phyloP scores from a whole-genome alignment of 2,113 vertebrate genomes.

The Lutjanus erythropterus region DNA sequence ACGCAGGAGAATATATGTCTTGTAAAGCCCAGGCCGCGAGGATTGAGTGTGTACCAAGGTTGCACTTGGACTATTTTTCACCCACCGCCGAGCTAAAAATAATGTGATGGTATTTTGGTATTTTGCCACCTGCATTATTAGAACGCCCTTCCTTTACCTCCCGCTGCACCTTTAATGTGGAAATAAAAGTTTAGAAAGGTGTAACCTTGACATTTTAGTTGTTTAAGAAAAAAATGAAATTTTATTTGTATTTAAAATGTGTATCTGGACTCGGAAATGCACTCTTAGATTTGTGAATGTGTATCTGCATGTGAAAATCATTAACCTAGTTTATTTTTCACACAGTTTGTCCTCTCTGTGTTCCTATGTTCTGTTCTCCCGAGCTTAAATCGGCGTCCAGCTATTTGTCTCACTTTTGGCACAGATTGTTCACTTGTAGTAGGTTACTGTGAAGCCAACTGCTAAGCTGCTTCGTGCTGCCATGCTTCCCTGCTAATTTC shows the following conservation, averaged over 20 bases:
- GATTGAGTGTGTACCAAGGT: conserved; percentile 77
- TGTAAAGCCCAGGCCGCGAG: conserved; percentile 66
- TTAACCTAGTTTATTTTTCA: not conserved
- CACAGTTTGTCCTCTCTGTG: not conserved
- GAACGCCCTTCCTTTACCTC: conserved; percentile 61
- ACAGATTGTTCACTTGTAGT: not conserved
- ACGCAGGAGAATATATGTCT: conserved; percentile 67
- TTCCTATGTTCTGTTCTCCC: not conserved
- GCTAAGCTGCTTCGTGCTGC: not conserved
- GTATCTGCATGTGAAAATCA: not conserved
- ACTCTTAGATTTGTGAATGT: not conserved
- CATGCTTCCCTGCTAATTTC: not conserved
- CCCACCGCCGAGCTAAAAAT: conserved; percentile 68
- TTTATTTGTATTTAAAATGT: not conserved
- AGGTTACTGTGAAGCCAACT: not conserved
- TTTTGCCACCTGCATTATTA: conserved; percentile 80
- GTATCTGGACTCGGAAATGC: not conserved
- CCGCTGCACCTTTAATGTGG: conserved; percentile 49
- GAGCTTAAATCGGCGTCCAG: conserved; percentile 13
- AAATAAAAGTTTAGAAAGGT: conserved; percentile 40
- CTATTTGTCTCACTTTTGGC: not conserved
- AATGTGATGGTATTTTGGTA: conserved; percentile 80
- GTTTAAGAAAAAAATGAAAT: not conserved
- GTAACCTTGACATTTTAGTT: conserved; percentile 45
- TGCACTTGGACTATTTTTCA: conserved; percentile 75